Conservation (phyloP, 2,888 invertebrate genomes). For the Melinaea menophilus region DNA sequence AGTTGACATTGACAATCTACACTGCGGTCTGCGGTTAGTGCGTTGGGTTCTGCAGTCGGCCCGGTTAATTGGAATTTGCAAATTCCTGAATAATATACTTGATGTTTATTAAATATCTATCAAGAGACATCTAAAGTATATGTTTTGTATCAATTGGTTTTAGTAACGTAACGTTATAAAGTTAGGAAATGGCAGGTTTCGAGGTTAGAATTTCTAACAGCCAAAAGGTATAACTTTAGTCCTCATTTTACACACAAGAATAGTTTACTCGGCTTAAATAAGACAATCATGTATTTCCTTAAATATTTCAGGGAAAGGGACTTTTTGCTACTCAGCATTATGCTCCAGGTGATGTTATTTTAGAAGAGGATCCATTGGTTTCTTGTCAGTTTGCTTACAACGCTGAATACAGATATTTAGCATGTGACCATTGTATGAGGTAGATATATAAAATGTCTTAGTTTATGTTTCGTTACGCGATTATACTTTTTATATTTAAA, state of each 20-base stretch:
- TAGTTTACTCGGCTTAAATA: too few species aligned
- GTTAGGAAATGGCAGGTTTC: conserved; percentile 57
- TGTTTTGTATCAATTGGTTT: neutral
- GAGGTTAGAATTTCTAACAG: conserved; percentile 61
- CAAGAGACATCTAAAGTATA: too few species aligned
- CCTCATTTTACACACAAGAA: too few species aligned
- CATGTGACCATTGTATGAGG: conserved; percentile 94
- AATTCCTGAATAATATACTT: too few species aligned
- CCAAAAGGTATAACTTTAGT: conserved; percentile 52
- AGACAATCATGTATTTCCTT: too few species aligned
- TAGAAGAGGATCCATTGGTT: conserved; percentile 93
- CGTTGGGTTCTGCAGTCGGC: too few species aligned
- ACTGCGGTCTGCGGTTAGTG: too few species aligned
- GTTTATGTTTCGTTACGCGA: too few species aligned
- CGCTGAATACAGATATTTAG: conserved; percentile 88
- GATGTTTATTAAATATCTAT: too few species aligned
- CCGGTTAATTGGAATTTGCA: too few species aligned
- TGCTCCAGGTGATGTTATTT: conserved; percentile 85
- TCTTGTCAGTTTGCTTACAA: conserved; percentile 97
- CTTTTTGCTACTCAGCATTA: conserved; percentile 85
- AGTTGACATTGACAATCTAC: too few species aligned
- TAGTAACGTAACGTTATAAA: neutral
- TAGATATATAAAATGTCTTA: conserved; percentile 40
- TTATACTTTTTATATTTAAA: neutral
- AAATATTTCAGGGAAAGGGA: conserved; percentile 85